Evolutionary conservation across 2,797 vertebrate genomes (phyloP).

Genomic region (Pelochelys cantorii): DNA sequence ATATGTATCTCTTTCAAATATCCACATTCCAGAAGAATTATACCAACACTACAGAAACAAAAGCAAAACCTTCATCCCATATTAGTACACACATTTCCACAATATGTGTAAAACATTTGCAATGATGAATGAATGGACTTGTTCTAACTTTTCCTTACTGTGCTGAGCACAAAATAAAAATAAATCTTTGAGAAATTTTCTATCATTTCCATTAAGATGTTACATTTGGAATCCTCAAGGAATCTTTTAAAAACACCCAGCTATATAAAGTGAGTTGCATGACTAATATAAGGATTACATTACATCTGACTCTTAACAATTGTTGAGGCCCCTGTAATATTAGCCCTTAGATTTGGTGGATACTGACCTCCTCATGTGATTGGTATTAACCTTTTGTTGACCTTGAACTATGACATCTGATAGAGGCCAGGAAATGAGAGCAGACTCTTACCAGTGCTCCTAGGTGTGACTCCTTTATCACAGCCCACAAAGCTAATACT

Average conservation of each 20-base stretch:
- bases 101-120: constrained; percentile 75
- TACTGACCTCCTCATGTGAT: constrained; percentile 35
- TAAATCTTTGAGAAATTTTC: constrained; percentile 70
- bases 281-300: constrained; percentile 52
- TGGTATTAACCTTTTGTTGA: constrained; percentile 56
- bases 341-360: constrained; percentile 50
- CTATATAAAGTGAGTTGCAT: constrained; percentile 54
- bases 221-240: constrained; percentile 72
- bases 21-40: constrained; percentile 39
- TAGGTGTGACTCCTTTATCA: neutral
- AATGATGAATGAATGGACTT: constrained; percentile 61
- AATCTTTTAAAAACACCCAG: constrained; percentile 44
- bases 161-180: constrained; percentile 66
- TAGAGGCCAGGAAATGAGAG: neutral
- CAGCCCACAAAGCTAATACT: neutral
- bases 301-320: constrained; percentile 56
- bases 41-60: constrained; percentile 36
- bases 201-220: constrained; percentile 53
- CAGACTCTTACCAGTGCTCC: neutral
- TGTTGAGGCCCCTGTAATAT: constrained; percentile 28
- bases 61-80: constrained; percentile 2
- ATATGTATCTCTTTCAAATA: constrained; percentile 15
- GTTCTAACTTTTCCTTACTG: constrained; percentile 54
- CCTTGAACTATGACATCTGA: neutral
- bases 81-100: constrained; percentile 50